Evolutionary conservation across 2,888 invertebrate genomes (phyloP).

Genomic region (Oxytorus armatus): DNA sequence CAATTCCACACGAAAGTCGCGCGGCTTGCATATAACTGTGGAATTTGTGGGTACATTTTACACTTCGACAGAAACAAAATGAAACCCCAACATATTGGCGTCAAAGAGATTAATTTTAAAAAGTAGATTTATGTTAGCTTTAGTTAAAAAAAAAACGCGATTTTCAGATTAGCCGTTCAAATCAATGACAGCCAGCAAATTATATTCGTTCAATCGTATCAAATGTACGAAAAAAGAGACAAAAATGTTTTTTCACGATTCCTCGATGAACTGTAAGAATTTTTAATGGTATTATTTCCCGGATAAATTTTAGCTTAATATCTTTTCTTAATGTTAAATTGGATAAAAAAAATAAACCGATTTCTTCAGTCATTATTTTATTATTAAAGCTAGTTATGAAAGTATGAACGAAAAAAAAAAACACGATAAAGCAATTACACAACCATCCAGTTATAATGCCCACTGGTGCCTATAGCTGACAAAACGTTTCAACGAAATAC

Average conservation of each 20-base stretch:
- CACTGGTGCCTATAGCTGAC: not conserved
- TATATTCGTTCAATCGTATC: not conserved
- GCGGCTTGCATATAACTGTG: constrained; percentile 16
- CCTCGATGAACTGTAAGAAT: constrained; percentile 35
- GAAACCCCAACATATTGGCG: not conserved
- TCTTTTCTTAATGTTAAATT: constrained; percentile 5
- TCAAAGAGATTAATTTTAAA: not conserved
- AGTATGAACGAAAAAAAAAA: not conserved
- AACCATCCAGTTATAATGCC: no score
- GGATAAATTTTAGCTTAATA: not conserved
- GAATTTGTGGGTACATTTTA: constrained; percentile 32
- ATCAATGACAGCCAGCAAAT: not conserved
- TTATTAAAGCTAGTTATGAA: not conserved
- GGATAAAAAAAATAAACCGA: not conserved
- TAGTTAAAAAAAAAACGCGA: not conserved
- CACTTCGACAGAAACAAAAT: constrained; percentile 24
- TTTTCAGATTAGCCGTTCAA: not conserved
- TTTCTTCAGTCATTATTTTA: constrained; percentile 14
- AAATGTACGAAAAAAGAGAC: not conserved
- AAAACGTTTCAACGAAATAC: not conserved
- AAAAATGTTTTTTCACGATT: constrained; percentile 11
- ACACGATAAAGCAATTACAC: not conserved
- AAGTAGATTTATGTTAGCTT: not conserved
- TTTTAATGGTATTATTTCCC: constrained; percentile 7
- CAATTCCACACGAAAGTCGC: constrained; percentile 10